Percentiles rank a stretch among this genome's conserved stretches.
phyloP scores from a whole-genome alignment of 1,140 invertebrate genomes.

The Sycobia sp. region DNA sequence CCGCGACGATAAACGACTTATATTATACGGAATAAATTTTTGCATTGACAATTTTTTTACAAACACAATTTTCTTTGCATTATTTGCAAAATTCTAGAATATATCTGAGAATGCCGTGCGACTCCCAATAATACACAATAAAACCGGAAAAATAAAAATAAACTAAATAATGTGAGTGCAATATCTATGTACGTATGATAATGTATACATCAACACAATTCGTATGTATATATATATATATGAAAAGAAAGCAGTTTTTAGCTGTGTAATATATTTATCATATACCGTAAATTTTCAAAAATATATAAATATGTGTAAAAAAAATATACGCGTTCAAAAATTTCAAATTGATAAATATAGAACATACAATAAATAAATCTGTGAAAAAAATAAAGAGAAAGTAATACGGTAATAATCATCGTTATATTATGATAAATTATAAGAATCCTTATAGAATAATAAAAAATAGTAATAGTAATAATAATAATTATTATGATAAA shows the following conservation, averaged over 20 bases:
- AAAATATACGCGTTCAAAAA: conserved; percentile 9
- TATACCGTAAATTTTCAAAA: no score
- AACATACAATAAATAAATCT: conserved; percentile 28
- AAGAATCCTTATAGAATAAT: background rate
- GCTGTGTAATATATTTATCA: no score
- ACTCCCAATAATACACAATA: conserved; percentile 15
- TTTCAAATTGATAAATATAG: conserved; percentile 1
- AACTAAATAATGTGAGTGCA: no score
- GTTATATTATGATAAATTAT: background rate
- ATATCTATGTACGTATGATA: conserved; percentile 37
- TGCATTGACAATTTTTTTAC: conserved; percentile 16
- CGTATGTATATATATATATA: background rate
- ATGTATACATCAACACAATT: conserved; percentile 30
- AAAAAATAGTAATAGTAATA: conserved; percentile 10
- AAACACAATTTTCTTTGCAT: no score
- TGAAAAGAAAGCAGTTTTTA: background rate
- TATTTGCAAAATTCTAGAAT: no score
- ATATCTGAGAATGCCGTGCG: conserved; percentile 20
- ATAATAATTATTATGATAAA: conserved; percentile 4
- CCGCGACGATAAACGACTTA: no score
- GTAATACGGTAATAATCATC: conserved; percentile 2
- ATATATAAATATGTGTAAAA: no score
- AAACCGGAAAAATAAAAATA: conserved; percentile 14
- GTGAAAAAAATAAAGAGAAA: conserved; percentile 31
- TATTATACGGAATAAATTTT: no score